A percentile compares a stretch with the other conserved stretches of the same genome.
Conservation (phyloP, 2,113 vertebrate genomes). For the Porphyrio hochstetteri region DNA sequence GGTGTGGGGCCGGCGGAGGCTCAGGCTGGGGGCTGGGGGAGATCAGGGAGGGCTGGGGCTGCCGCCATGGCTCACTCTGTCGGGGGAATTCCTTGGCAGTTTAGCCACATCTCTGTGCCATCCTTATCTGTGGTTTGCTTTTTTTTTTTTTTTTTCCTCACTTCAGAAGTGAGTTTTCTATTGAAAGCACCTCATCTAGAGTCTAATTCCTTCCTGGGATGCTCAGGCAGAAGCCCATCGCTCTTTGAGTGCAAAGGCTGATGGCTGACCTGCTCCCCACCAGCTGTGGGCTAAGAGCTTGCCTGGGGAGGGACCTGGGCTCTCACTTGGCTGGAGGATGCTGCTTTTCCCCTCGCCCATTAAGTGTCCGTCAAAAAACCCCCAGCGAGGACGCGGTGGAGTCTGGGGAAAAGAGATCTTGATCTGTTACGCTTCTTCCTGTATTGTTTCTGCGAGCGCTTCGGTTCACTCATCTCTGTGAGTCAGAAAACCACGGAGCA, state of each 20-base stretch:
- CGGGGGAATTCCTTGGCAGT: conserved; percentile 43
- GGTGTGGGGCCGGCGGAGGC: neutral
- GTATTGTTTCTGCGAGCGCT: neutral
- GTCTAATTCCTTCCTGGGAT: neutral
- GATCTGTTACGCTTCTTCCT: neutral
- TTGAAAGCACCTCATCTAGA: neutral
- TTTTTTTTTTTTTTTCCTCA: neutral
- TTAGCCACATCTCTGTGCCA: neutral
- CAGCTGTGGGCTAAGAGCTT: neutral
- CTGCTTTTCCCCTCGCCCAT: neutral
- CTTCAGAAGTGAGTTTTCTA: conserved; percentile 5
- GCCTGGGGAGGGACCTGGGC: neutral
- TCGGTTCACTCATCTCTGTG: neutral
- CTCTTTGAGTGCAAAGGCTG: neutral
- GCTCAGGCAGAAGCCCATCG: neutral
- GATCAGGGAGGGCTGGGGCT: neutral
- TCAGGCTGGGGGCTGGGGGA: neutral
- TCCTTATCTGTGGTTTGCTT: conserved; percentile 24
- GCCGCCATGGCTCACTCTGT: neutral
- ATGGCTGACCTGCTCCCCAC: rapidly evolving
- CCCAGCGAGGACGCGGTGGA: rapidly evolving
- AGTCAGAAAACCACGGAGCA: neutral
- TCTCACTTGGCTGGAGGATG: rapidly evolving
- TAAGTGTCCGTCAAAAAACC: rapidly evolving
- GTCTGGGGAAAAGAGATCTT: neutral